Base-by-base conservation (phyloP, 2,888 invertebrate species). In the Macropis europaea region DNA sequence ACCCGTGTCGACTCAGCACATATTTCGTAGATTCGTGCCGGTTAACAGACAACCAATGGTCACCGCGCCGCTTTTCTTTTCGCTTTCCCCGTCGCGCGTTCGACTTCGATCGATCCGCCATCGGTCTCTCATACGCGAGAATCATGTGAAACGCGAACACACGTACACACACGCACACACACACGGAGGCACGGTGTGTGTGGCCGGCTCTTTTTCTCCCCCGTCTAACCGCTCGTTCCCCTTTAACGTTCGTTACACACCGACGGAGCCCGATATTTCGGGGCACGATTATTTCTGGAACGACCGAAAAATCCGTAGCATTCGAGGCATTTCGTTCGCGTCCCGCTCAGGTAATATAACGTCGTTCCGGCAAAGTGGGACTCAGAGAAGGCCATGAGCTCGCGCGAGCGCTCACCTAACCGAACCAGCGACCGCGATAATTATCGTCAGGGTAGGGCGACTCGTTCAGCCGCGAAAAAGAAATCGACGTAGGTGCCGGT, bases 261-360 rank as follows among this genome's bases (percentile, higher is more conserved):
- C 28, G 15, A 7, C 48, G 9, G 30, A 28, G 57, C 22, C 28
- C 56, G 50, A 57, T 57, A 68, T 70, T 68, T 70, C 42, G 70
- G 69, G 60, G 60, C 30, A 53, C 70, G 60, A 47, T 69, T 71
- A 69, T 71, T 71, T 69, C 60, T 54, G 70, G 70, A 69, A 70
- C 60, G 42, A 36, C 11, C 22, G 70, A 54, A 61, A 71, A 71
- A 69, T 69, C 40, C 52, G 22, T 24, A 48, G 47, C 36, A 38
- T 69, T 36, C 70, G 70, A 9, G 42, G 69, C 42, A 54, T 54
- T 36, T 26, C 59, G 47, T 28, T 34, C 22, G n/a, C 17, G 3
- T 32, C 32, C 22, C 15, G 30, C 15, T 11, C 50, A 50, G 64
- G 64, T 57, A 59, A 66, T 36, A 32, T 17, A 42, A 30, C 38